Conservation (phyloP, 2,888 invertebrate genomes). For the Eurytoma adleriae region DNA sequence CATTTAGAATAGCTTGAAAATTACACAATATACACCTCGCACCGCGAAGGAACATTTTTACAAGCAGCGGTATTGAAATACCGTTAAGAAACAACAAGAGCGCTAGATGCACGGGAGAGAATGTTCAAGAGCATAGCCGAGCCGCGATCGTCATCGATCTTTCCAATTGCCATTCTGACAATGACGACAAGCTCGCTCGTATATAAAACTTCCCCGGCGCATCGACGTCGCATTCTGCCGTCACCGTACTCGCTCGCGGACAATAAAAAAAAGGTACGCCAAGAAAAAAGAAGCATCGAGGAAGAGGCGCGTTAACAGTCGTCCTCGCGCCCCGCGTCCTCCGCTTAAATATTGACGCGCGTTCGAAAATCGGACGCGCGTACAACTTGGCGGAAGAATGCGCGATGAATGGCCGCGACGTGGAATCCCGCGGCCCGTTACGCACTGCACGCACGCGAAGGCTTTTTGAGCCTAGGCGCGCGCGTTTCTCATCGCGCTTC, state of each 20-base stretch:
- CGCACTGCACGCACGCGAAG: constrained; percentile 2
- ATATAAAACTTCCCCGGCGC: not conserved
- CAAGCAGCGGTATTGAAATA: too few relatives aligned
- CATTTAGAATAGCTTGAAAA: too few relatives aligned
- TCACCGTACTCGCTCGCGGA: not conserved
- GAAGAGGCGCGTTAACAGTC: not conserved
- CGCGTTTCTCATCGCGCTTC: constrained; percentile 18
- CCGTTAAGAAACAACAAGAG: not conserved
- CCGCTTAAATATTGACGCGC: constrained; percentile 27
- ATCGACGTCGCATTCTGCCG: not conserved
- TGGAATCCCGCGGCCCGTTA: constrained; percentile 37
- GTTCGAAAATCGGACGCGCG: constrained; percentile 14
- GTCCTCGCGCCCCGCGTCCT: not conserved
- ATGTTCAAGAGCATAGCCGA: not conserved
- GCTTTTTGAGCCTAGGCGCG: not conserved
- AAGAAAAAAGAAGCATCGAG: not conserved
- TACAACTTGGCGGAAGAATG: constrained; percentile 4
- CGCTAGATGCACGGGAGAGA: not conserved
- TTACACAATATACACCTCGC: too few relatives aligned
- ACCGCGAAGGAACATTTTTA: too few relatives aligned
- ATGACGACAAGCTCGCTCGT: not conserved
- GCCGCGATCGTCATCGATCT: constrained; percentile 39
- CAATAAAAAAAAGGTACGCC: not conserved
- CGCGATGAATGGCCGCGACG: constrained; percentile 7
- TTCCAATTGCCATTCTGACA: constrained; percentile 17